Conservation (phyloP, 2,797 vertebrate genomes). For the Pseudocheirus occidentalis region DNA sequence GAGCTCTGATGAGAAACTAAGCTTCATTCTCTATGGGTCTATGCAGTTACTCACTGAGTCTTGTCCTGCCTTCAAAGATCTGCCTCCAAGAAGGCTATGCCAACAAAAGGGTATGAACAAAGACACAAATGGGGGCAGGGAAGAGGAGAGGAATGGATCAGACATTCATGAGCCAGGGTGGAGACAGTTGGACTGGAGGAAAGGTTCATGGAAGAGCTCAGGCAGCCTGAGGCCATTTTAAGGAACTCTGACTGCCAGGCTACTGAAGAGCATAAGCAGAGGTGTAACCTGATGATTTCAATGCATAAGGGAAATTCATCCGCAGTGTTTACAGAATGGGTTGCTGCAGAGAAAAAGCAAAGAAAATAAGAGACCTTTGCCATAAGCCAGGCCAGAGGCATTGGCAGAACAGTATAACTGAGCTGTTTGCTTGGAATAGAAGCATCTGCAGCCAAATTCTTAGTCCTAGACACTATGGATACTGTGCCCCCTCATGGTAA, state of each 20-base stretch:
- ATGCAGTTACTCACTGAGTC: not conserved
- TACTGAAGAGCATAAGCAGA: not conserved
- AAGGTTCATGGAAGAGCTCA: not conserved
- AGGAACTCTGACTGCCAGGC: not conserved
- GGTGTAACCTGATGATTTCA: not conserved
- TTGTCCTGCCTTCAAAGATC: not conserved
- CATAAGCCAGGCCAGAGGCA: not conserved
- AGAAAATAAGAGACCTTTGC: not conserved
- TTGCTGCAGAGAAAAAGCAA: not conserved
- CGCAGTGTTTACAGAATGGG: not conserved
- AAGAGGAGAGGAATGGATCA: not conserved
- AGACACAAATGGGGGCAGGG: not conserved
- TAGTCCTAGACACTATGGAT: not conserved
- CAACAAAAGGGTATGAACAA: not conserved
- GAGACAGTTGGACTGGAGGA: not conserved
- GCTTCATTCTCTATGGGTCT: not conserved
- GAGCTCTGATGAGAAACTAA: not conserved
- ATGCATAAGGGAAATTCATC: not conserved
- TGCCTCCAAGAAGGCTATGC: not conserved
- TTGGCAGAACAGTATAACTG: not conserved
- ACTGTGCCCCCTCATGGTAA: not conserved
- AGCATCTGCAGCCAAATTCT: rapidly evolving
- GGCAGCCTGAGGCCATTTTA: not conserved
- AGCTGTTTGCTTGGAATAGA: not conserved
- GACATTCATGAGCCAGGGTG: not conserved